Evolutionary conservation across 2,888 invertebrate genomes (phyloP).

Genomic region (Aphodius sticticus): DNA sequence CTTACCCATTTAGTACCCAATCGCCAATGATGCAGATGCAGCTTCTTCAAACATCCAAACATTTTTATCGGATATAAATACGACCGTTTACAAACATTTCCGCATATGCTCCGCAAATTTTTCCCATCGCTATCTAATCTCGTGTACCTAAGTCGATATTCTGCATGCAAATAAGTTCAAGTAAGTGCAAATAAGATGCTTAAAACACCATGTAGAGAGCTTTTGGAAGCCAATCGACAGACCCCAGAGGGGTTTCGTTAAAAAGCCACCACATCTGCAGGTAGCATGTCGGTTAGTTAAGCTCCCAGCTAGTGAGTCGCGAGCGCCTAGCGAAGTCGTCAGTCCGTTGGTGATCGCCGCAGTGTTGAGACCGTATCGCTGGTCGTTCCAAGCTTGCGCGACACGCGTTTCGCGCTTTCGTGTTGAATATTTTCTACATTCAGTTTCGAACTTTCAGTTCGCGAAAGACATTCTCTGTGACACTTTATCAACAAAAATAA

Average conservation of each 20-base stretch:
- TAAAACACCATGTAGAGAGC: not conserved
- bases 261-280: slow-evolving; percentile 35
- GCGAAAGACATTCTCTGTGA: not conserved
- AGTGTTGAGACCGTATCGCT: not conserved
- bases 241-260: slow-evolving; percentile 13
- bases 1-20: no score
- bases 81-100: not conserved
- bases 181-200: not conserved
- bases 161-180: not conserved
- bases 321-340: not conserved
- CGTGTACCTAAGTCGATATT: not conserved
- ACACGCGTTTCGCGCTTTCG: not conserved
- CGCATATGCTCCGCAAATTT: not conserved
- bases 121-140: not conserved
- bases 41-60: no score
- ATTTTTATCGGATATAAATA: no score
- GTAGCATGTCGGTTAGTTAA: slow-evolving; percentile 32
- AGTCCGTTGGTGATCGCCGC: not conserved
- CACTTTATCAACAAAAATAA: not conserved
- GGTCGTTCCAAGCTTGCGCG: not conserved
- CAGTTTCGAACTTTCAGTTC: not conserved
- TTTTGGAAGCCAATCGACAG: not conserved
- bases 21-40: no score
- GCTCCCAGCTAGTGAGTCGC: not conserved
- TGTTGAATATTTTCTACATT: not conserved